phyloP scores from a whole-genome alignment of 2,113 vertebrate species.

The Engraulis encrasicolus region DNA sequence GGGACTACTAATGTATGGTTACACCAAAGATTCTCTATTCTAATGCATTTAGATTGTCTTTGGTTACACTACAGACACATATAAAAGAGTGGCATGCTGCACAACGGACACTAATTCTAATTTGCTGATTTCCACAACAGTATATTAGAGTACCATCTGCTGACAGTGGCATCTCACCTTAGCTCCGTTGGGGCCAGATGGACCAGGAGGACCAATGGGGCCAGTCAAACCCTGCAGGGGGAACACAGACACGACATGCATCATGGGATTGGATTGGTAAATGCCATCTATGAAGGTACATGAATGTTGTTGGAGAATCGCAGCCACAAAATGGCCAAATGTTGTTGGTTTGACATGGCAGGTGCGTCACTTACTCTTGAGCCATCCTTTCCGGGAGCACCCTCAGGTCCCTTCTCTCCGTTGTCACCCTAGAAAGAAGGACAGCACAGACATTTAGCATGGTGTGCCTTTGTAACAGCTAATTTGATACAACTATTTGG shows the following conservation, averaged over 20 bases:
- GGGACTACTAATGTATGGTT: neutral
- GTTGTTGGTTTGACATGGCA: no score
- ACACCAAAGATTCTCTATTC: no score
- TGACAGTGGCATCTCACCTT: conserved; percentile 78
- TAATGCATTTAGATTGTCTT: no score
- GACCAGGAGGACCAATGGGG: conserved; percentile 93
- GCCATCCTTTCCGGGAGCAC: conserved; percentile 93
- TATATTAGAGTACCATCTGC: neutral
- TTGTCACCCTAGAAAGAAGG: conserved; percentile 82
- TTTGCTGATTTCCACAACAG: neutral
- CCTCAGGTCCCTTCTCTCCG: conserved; percentile 93
- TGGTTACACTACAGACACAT: neutral
- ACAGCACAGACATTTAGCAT: neutral
- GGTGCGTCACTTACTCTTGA: conserved; percentile 81
- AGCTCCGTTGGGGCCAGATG: conserved; percentile 89
- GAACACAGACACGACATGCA: neutral
- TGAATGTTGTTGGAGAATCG: neutral
- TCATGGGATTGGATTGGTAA: neutral
- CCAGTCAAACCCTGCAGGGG: conserved; percentile 91
- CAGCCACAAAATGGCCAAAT: no score
- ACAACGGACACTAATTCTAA: neutral
- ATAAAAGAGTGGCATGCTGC: neutral
- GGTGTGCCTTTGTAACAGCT: neutral
- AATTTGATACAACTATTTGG: neutral
- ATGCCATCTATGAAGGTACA: neutral